Evolutionary conservation across 1,140 invertebrate species (phyloP).

Genomic region (Halesus radiatus): DNA sequence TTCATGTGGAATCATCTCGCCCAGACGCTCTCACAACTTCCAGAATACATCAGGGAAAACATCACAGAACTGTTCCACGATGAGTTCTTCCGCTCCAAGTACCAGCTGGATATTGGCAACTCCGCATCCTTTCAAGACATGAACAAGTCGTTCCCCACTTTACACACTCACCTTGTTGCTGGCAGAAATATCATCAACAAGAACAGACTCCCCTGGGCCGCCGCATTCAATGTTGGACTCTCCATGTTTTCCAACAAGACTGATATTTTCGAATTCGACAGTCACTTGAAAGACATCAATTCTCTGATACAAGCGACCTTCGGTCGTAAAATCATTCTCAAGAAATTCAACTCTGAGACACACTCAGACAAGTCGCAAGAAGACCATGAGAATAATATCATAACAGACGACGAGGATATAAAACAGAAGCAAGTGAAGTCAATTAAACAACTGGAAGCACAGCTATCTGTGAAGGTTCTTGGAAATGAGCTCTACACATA

Average conservation of each 20-base stretch:
- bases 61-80: neutral
- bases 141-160: neutral
- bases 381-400: neutral
- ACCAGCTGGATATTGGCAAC: conserved; percentile 18
- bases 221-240: neutral
- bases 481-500: neutral
- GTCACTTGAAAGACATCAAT: neutral
- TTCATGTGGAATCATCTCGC: conserved; percentile 27
- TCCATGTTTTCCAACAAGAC: conserved; percentile 12
- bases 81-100: conserved; percentile 17
- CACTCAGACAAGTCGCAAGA: neutral
- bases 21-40: neutral
- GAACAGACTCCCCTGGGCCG: neutral
- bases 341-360: neutral
- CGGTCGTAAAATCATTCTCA: neutral
- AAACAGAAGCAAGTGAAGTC: neutral
- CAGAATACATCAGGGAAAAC: neutral
- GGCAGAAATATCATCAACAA: conserved; percentile 11
- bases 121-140: neutral
- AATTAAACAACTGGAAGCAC: neutral
- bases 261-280: neutral
- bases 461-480: neutral
- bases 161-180: neutral
- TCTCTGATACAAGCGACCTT: neutral
- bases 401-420: neutral